A percentile compares a stretch with the other conserved stretches of the same genome.
Evolutionary conservation across 1,140 invertebrate species (phyloP).

Genomic region (Hirudo medicinalis): DNA sequence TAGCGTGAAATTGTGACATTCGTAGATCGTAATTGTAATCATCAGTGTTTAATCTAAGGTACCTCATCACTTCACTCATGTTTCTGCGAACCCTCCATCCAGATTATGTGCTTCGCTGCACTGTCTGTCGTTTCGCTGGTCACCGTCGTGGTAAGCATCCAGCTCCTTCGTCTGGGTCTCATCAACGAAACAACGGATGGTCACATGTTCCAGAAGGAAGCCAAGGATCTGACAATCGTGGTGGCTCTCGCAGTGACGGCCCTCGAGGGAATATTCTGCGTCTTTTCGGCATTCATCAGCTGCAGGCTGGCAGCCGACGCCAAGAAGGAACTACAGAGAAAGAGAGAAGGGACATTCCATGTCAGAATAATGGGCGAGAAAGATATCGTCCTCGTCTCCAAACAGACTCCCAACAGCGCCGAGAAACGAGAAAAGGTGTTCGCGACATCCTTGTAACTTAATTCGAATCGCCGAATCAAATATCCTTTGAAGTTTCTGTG

Average conservation of each 20-base stretch:
- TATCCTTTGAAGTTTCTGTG: too few relatives aligned
- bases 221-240: conserved; percentile 39
- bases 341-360: conserved; percentile 40
- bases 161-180: conserved; percentile 40
- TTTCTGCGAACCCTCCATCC: too few relatives aligned
- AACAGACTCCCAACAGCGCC: conserved; percentile 11
- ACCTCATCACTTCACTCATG: too few relatives aligned
- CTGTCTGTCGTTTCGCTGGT: conserved; percentile 41
- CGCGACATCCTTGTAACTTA: conserved; percentile 12
- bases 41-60: too few relatives aligned
- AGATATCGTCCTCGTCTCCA: conserved; percentile 25
- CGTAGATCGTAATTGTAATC: too few relatives aligned
- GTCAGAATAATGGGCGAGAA: conserved; percentile 37
- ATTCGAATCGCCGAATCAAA: too few relatives aligned
- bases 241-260: conserved; percentile 36
- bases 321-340: conserved; percentile 38
- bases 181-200: conserved; percentile 43
- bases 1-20: too few relatives aligned
- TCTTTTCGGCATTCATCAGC: conserved; percentile 36
- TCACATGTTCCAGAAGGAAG: conserved; percentile 40
- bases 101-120: conserved; percentile 44
- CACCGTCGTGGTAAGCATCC: conserved; percentile 40
- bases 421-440: conserved; percentile 20
- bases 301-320: conserved; percentile 38
- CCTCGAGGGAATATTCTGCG: conserved; percentile 37